phyloP scores from a whole-genome alignment of 2,797 vertebrate genomes.

The Xerus rutilus region DNA sequence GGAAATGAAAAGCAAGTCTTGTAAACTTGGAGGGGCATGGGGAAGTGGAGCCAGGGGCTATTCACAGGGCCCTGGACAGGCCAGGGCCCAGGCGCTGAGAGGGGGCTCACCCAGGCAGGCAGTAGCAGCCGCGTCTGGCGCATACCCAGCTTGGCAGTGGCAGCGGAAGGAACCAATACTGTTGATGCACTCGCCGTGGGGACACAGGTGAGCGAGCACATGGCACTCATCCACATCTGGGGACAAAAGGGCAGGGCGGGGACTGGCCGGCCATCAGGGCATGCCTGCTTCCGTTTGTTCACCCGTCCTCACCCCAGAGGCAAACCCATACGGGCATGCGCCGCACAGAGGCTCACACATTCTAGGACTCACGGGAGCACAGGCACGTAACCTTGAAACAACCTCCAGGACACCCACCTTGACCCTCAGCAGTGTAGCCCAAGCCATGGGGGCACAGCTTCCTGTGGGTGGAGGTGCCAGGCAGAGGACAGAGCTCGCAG shows the following conservation, averaged over 20 bases:
- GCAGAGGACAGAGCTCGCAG: conserved; percentile 96
- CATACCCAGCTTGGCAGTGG: conserved; percentile 94
- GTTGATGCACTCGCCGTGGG: conserved; percentile 95
- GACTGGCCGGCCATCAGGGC: neutral
- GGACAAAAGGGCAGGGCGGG: neutral
- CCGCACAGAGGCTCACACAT: neutral
- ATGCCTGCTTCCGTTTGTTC: neutral
- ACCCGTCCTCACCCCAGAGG: neutral
- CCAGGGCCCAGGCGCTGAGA: accelerated
- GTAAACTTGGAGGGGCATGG: neutral
- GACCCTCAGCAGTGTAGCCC: conserved; percentile 95
- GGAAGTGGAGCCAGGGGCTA: neutral
- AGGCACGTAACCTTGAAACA: neutral
- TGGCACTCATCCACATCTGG: conserved; percentile 96
- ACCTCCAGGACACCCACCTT: conserved; percentile 88
- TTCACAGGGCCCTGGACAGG: accelerated
- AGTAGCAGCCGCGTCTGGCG: conserved; percentile 90
- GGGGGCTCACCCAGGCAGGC: conserved; percentile 92
- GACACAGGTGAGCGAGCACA: conserved; percentile 93
- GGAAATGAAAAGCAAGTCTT: neutral
- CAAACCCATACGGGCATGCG: neutral
- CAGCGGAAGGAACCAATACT: conserved; percentile 95
- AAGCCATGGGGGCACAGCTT: conserved; percentile 96
- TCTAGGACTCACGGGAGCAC: neutral
- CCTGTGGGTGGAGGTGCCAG: conserved; percentile 94